Evolutionary conservation across 2,888 invertebrate species (phyloP), one percentile per base, ranked within the genome.

Genomic region (Aphidius colemani): DNA sequence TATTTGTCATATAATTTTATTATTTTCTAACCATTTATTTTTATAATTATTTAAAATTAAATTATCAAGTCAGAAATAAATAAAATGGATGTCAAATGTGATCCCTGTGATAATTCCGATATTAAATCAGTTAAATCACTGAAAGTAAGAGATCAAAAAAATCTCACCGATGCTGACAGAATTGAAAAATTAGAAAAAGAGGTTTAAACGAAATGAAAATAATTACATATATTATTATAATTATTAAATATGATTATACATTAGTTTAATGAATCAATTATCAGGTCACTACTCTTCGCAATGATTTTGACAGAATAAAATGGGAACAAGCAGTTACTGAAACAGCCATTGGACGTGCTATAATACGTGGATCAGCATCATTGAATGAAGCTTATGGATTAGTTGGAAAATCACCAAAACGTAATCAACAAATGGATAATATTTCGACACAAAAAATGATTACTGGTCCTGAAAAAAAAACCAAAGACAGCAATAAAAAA

Each of bases 171-270:
- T 53, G 56, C 56, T 40, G 66, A 70, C 13, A 67, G 74, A 3
- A 63, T 73, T 11, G 59, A 66, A n/a, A 71, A 67, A 56, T 61
- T 74, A 65, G 73, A 73, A 51, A 67, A 67, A 45, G 72, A 74
- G 67, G 73, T 74, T 63, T 18, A 2, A 18, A 18, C 46, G 2
- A 2, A 18, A 18, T 18, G 2, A 18, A 18, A 18, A 18, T 18
- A 1, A 18, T 18, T 18, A 18, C 2, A 18, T 18, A 18, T 18
- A 18, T 18, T 18, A 66, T 50, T 39, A 43, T 57, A 61, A 43
- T 8, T 41, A 13, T 7, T 11, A 39, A 51, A 56, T 30, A 39
- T 11, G 44, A 10, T 18, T 18, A 6, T 43, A n/a, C 9, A 46
- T 6, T 10, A 13, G 51, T n/a, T 58, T 58, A 6, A 46, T 41